Base-by-base conservation (phyloP, 2,888 invertebrate genomes). In the Raillietiella orientalis region DNA sequence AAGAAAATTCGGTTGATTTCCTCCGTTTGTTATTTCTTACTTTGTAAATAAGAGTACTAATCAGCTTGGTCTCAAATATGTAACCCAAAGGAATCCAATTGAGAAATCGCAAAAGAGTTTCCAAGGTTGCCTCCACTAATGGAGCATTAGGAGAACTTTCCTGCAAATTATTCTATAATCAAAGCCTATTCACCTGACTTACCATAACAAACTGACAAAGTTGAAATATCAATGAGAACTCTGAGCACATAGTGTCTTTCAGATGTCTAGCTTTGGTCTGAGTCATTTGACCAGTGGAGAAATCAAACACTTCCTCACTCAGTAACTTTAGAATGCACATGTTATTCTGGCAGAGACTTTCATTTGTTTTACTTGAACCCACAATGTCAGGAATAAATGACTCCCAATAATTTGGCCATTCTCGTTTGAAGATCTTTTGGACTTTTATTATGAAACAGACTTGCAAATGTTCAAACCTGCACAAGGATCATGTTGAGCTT, bases 51-150 rank as follows among this genome's bases (percentile, higher is more conserved):
- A 96, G 58, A 28, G 84, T 84, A 38, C 66, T 67, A 39, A 93
- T 82, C 28, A 96, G 56, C 45, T 84, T 77, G 36, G 96, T 96
- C 56, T 99, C 93, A 55, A 96, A 99, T 45, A 99, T 93, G 47
- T 96, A 96, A 8, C 96, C 96, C 32, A 96, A 57, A n/a, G 96
- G 96, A 41, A 99, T 93, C 96, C 96, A 96, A 45, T 90, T 93
- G 21, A 99, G 58, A 55, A 99, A 96, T 44, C 84, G 61, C 36
- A 96, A 54, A 29, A 96, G 55, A 3, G 96, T 99, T 45, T 93
- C 84, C 34, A 96, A 56, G 1, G 93, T 99, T 3, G 84, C 71
- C 39, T 75, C 77, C 29, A 99, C 87, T 31, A 96, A 56, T 22
- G 77, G 71, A 24, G 87, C 82, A 56, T 90, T 93, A 52, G 84